Evolutionary conservation across 2,113 vertebrate genomes (phyloP).

Genomic region (Tachysurus fulvidraco): DNA sequence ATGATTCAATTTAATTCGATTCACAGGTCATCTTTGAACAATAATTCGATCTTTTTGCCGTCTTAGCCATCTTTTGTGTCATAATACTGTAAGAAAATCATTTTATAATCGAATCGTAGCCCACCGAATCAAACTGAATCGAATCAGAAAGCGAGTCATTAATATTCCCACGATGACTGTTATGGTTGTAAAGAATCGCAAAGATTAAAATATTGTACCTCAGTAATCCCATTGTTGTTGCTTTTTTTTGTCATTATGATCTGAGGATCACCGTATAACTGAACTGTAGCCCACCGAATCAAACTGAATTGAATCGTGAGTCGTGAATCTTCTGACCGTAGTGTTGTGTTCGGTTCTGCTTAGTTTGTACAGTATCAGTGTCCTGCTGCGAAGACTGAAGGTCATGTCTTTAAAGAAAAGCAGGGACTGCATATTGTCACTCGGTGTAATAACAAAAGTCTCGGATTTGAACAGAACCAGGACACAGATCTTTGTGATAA

Average conservation of each 20-base stretch:
- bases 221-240: no score
- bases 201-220: neutral
- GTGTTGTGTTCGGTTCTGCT: no score
- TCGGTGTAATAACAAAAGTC: neutral
- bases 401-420: neutral
- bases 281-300: neutral
- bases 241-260: no score
- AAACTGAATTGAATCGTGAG: neutral
- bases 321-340: neutral
- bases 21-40: neutral
- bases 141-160: neutral
- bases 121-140: neutral
- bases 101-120: neutral
- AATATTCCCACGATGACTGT: neutral
- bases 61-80: no score
- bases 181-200: neutral
- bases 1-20: neutral
- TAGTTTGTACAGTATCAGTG: no score
- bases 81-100: neutral
- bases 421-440: neutral
- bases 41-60: neutral
- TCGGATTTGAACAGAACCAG: neutral
- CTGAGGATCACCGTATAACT: neutral
- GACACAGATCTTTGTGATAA: neutral
- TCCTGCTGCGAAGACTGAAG: neutral